These are phyloP conservation scores for Hafferia zeledoni DNA, from an alignment of 2,797 vertebrate species.

Conservation along the genomic window DNA sequence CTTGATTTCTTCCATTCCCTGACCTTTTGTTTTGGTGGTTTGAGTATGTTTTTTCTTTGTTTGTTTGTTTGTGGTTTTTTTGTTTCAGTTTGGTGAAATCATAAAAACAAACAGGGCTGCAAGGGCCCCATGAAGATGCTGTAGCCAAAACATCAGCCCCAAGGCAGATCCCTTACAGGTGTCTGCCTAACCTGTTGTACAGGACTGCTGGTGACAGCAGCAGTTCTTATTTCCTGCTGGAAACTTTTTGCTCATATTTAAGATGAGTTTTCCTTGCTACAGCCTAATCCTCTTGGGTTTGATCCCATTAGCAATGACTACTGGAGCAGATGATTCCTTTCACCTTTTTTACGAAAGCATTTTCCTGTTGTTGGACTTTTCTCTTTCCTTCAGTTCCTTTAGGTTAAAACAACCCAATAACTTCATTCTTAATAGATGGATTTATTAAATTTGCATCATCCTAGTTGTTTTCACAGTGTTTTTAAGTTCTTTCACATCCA, in stretches of 20 bases:
- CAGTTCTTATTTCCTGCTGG: accelerated
- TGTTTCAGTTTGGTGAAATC: not conserved
- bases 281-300: not conserved
- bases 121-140: not conserved
- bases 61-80: not conserved
- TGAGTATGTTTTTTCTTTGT: not conserved
- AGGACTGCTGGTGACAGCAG: not conserved
- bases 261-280: not conserved
- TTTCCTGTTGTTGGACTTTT: not conserved
- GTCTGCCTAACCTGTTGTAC: accelerated
- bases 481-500: not conserved
- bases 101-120: not conserved
- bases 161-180: not conserved
- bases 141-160: not conserved
- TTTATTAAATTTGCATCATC: not conserved
- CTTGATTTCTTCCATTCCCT: not conserved
- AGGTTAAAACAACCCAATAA: not conserved
- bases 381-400: not conserved
- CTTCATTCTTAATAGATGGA: not conserved
- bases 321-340: not conserved
- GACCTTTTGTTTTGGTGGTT: not conserved
- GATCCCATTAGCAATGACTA: not conserved
- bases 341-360: not conserved
- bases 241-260: not conserved
- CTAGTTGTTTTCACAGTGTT: not conserved